Conservation (phyloP, 2,797 vertebrate genomes). For the Eidolon dupreanum region DNA sequence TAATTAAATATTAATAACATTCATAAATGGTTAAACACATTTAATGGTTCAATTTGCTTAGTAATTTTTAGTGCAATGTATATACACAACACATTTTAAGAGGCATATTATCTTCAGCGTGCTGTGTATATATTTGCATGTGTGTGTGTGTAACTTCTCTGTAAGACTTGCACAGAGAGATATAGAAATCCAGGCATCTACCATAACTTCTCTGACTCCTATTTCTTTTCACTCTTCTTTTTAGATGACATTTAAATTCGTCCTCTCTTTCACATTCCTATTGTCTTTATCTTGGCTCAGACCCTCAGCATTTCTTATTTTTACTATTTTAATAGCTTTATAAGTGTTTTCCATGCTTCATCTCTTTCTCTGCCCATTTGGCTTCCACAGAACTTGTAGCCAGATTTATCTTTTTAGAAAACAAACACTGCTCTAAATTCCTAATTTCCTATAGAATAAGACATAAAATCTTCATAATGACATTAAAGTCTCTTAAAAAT, state of each 20-base stretch:
- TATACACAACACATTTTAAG: neutral
- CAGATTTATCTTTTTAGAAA: neutral
- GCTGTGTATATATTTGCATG: neutral
- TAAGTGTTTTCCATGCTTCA: neutral
- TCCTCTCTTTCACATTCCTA: neutral
- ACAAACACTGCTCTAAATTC: neutral
- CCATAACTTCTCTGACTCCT: neutral
- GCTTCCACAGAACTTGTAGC: neutral
- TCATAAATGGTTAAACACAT: constrained; percentile 79
- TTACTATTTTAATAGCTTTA: neutral
- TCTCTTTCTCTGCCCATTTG: neutral
- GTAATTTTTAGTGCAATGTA: neutral
- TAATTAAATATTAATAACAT: constrained; percentile 83
- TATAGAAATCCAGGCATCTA: neutral
- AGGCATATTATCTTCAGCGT: neutral
- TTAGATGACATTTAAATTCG: neutral
- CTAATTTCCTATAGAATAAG: neutral
- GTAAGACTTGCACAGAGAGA: neutral
- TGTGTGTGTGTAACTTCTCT: neutral
- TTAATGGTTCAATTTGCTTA: constrained; percentile 64
- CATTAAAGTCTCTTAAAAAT: neutral
- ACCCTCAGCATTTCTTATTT: neutral
- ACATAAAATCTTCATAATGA: neutral
- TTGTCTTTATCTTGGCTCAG: neutral
- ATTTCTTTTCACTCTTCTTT: neutral